Evolutionary conservation across 2,113 vertebrate genomes (phyloP), one percentile per base, ranked within the genome.

Genomic region (Agelaius phoeniceus): DNA sequence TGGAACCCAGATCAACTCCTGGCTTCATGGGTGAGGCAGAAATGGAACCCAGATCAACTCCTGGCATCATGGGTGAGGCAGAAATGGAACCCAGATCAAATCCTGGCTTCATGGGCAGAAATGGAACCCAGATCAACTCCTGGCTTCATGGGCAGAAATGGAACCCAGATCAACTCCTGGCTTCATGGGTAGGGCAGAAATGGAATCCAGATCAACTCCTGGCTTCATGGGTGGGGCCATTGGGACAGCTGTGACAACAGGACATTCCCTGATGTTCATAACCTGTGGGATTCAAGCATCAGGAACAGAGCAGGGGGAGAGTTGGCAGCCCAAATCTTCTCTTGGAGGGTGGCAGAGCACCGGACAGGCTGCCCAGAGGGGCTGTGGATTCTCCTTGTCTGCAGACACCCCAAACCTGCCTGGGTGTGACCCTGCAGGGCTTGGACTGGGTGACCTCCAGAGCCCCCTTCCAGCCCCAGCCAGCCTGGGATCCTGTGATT

Each of bases 251-350:
- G 73, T 62, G 65, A 61, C 63, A 28, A 33, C 1, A 1, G 33
- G 33, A 31, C 39, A 15, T 27, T 10, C 33, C n/a, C 15, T 44
- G 62, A 17, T 35, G 22, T 28, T 19, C 22, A 8, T 11, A 17
- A 43, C 21, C 31, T 15, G 33, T 54, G 54, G 15, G 55, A 39
- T 54, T 33, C 28, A 9, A 0, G 0, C 24, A 5, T 1, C 1
- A 6, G 46, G 54, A 39, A 10, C 0, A 6, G 31, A 51, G 37
- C 27, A 33, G 14, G 27, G 21, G 7, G 8, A 61, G 33, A 39
- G 54, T 13, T 61, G 55, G 46, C 46, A 78, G 46, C 65, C 15
- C 39, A 39, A 7, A 24, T 9, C 27, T 19, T 33, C 28, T 15
- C 46, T 3, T 8, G 9, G 63, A 44, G 37, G 27, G 62, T 37